Percentiles rank a stretch among this genome's conserved stretches.
phyloP scores from a whole-genome alignment of 2,888 invertebrate genomes.

The Lithophane ornitopus region DNA sequence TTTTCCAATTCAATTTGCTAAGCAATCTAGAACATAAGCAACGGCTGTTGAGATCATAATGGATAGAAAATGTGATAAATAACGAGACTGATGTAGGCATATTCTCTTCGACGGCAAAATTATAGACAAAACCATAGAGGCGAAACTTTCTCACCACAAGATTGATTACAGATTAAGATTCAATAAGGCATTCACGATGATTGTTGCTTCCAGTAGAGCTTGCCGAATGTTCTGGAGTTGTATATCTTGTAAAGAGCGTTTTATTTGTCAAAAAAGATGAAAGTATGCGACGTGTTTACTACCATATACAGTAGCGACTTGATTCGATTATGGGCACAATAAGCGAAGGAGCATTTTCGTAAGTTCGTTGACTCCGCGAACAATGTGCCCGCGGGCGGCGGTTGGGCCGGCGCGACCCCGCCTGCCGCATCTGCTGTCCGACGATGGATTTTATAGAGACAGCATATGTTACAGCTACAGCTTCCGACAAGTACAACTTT shows the following conservation, averaged over 20 bases:
- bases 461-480: conserved; percentile 75
- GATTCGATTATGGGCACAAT: conserved; percentile 90
- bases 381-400: conserved; percentile 84
- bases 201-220: conserved; percentile 68
- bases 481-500: conserved; percentile 68
- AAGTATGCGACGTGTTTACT: conserved; percentile 82
- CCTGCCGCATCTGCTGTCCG: conserved; percentile 84
- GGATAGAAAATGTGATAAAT: conserved; percentile 64
- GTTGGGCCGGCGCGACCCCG: conserved; percentile 75
- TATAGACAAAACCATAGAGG: conserved; percentile 27
- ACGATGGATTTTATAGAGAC: conserved; percentile 82
- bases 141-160: conserved; percentile 51
- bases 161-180: conserved; percentile 61
- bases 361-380: conserved; percentile 89
- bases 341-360: conserved; percentile 88
- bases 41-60: conserved; percentile 63
- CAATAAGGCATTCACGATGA: conserved; percentile 47
- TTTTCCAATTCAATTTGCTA: conserved; percentile 89
- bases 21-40: conserved; percentile 75
- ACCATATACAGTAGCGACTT: conserved; percentile 85
- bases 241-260: conserved; percentile 75
- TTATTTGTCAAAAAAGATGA: conserved; percentile 83
- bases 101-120: conserved; percentile 27
- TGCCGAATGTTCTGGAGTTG: conserved; percentile 69
- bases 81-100: conserved; percentile 36